These are phyloP conservation scores for Rhinopomastus cyanomelas DNA, from an alignment of 2,113 vertebrate species.

Conservation along the genomic window DNA sequence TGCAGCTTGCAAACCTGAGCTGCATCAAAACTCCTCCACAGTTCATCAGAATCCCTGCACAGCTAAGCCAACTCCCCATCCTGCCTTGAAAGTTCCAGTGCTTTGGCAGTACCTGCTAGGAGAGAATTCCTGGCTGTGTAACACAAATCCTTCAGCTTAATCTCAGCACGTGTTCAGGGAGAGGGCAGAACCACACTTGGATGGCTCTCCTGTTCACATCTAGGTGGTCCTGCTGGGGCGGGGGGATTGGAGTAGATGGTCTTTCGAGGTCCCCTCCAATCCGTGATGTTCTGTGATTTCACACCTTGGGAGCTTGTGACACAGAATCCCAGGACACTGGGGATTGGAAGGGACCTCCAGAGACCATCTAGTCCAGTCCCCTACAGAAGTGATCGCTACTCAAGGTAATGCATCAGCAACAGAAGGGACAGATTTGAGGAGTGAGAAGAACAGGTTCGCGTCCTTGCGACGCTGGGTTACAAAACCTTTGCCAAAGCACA, in stretches of 20 bases:
- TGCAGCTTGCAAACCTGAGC: neutral
- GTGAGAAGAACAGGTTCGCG: neutral
- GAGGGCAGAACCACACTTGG: neutral
- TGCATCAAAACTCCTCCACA: no score
- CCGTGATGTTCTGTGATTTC: no score
- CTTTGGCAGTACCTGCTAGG: conserved; percentile 50
- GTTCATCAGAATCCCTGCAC: neutral
- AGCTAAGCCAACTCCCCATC: neutral
- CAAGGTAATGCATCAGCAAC: conserved; percentile 7
- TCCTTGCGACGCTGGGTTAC: neutral
- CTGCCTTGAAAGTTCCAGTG: neutral
- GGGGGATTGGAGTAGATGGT: no score
- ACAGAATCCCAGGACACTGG: no score
- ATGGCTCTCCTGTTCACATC: neutral
- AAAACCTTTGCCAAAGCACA: conserved; percentile 57
- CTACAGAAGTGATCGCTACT: conserved; percentile 30
- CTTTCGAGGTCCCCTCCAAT: no score
- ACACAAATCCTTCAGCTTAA: neutral
- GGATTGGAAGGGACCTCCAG: no score
- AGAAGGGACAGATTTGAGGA: neutral
- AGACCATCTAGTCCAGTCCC: no score
- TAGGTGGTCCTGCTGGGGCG: no score
- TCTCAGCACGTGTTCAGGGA: neutral
- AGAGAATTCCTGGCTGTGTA: neutral
- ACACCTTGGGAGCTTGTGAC: conserved; percentile 29